These are phyloP conservation scores for Rhamphomyia laevipes DNA, from an alignment of 2,888 invertebrate genomes.

Conservation along the genomic window DNA sequence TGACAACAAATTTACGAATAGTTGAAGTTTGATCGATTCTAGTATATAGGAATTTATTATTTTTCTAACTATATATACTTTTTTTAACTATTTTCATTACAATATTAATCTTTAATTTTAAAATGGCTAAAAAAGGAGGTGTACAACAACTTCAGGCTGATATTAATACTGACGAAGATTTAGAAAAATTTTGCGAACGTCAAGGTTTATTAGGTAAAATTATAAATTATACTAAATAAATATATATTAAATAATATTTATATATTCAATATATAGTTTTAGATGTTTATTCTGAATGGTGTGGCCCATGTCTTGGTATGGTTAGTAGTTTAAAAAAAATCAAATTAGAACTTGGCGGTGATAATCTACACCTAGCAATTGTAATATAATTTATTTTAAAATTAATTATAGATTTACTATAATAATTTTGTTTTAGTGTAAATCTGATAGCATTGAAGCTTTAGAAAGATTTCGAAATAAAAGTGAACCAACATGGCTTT, in stretches of 20 bases:
- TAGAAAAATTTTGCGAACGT: conserved; percentile 58
- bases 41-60: no score
- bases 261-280: conserved; percentile 45
- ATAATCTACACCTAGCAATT: conserved; percentile 60
- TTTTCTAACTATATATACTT: no score
- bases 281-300: conserved; percentile 86
- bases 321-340: conserved; percentile 70
- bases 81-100: no score
- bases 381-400: conserved; percentile 19
- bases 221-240: not conserved
- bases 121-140: conserved; percentile 57
- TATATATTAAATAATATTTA: not conserved
- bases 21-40: no score
- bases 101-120: no score
- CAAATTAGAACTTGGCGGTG: conserved; percentile 79
- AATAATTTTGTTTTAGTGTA: conserved; percentile 35
- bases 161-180: conserved; percentile 67
- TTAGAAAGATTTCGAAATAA: conserved; percentile 65
- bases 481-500: conserved; percentile 86
- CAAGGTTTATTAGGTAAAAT: conserved; percentile 58
- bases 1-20: no score
- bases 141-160: conserved; percentile 63
- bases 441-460: conserved; percentile 61
- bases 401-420: no score
- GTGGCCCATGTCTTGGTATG: conserved; percentile 82